These are phyloP conservation scores for Cataglyphis altisquamis DNA, from an alignment of 2,888 invertebrate genomes.

Conservation along the genomic window DNA sequence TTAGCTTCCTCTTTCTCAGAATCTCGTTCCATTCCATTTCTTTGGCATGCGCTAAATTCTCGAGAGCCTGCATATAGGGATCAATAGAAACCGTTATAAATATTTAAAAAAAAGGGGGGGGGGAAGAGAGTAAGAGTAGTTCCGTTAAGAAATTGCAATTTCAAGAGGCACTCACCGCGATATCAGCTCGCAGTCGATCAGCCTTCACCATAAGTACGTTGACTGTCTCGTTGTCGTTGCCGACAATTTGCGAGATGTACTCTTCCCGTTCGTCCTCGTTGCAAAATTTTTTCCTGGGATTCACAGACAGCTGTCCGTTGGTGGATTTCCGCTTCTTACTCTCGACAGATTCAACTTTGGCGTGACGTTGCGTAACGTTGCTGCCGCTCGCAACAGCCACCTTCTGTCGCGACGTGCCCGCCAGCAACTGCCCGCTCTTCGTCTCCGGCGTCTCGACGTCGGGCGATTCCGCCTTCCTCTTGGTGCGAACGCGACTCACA, in stretches of 20 bases:
- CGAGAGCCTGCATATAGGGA: conserved; percentile 87
- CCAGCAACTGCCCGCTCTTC: conserved; percentile 49
- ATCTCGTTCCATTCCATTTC: conserved; percentile 96
- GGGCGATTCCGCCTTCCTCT: conserved; percentile 60
- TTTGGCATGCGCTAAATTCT: conserved; percentile 92
- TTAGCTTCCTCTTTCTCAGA: conserved; percentile 93
- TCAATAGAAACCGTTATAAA: neutral
- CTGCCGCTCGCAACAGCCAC: neutral
- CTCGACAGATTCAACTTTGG: conserved; percentile 58
- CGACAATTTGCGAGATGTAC: conserved; percentile 80
- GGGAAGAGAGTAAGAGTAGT: neutral
- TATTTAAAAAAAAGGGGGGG: neutral
- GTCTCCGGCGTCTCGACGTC: conserved; percentile 60
- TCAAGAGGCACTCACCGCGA: conserved; percentile 76
- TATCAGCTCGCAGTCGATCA: conserved; percentile 82
- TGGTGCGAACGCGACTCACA: conserved; percentile 56
- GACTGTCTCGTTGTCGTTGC: conserved; percentile 81
- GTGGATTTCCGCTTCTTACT: conserved; percentile 75
- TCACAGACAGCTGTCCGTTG: conserved; percentile 75
- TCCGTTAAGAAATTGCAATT: neutral
- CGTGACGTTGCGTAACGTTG: conserved; percentile 52
- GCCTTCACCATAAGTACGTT: conserved; percentile 82
- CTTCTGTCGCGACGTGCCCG: conserved; percentile 54
- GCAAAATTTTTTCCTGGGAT: conserved; percentile 79
- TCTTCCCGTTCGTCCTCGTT: conserved; percentile 83